A percentile compares a stretch with the other conserved stretches of the same genome.
phyloP scores from a whole-genome alignment of 2,888 invertebrate genomes.

The Ceramica pisi region DNA sequence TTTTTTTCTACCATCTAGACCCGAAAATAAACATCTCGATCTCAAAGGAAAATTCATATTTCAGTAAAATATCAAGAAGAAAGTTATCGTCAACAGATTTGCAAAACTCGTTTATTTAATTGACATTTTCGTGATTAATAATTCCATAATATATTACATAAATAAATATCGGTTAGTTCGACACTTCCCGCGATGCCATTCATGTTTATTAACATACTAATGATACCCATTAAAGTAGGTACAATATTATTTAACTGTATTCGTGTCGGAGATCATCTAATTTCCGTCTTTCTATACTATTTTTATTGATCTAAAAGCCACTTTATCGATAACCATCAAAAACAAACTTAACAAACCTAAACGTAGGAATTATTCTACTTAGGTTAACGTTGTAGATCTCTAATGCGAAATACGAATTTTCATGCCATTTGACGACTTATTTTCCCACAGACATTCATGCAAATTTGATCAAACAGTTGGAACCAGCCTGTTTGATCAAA shows the following conservation, averaged over 20 bases:
- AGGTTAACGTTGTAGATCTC: neutral
- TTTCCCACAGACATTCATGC: too few species aligned
- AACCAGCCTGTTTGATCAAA: too few species aligned
- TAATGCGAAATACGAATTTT: too few species aligned
- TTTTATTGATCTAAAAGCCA: neutral
- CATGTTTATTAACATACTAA: slow-evolving; percentile 29
- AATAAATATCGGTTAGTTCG: slow-evolving; percentile 20
- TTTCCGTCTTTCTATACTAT: neutral
- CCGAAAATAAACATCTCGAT: neutral
- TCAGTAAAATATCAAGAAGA: slow-evolving; percentile 27
- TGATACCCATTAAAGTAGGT: slow-evolving; percentile 17
- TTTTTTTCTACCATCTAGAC: too few species aligned
- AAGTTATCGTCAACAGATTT: slow-evolving; percentile 26
- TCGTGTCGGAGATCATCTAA: neutral
- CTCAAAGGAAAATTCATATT: slow-evolving; percentile 7
- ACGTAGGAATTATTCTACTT: neutral
- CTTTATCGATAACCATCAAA: neutral
- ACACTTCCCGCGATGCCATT: slow-evolving; percentile 18
- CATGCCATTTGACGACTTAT: too few species aligned
- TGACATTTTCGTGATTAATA: slow-evolving; percentile 37
- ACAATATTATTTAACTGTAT: slow-evolving; percentile 22
- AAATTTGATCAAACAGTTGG: too few species aligned
- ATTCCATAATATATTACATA: slow-evolving; percentile 39
- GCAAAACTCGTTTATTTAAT: slow-evolving; percentile 46
- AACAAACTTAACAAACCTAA: neutral